Evolutionary conservation across 2,888 invertebrate species (phyloP), one percentile per base, ranked within the genome.

Genomic region (Agriotes lineatus): DNA sequence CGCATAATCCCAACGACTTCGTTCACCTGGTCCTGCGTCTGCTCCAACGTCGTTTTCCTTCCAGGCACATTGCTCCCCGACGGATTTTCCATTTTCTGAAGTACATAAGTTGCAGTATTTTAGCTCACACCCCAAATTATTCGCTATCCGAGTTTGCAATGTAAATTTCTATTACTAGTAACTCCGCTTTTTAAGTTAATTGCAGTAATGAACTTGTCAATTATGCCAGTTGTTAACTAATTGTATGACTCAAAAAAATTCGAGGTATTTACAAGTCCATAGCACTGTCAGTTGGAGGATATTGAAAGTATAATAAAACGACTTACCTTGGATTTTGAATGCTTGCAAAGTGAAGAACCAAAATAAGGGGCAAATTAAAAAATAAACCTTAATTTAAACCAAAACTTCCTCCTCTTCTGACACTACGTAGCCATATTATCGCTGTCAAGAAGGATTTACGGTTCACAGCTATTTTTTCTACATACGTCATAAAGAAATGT

Each of bases 1-100:
- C 94, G 92, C 97, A 97, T 97, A 73, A 98, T 97, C 75, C 93
- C 95, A 70, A 96, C 95, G 73, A 96, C 96, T 90, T 93, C 84
- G 66, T 85, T 83, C 10, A 84, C 85, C 76, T 85, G 84, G 62
- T 82, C 82, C 73, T 85, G 84, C 59, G 85, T 82, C 72, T 84
- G 82, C 70, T 84, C 82, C 73, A 85, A 74, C 72, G 69, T 59
- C 1, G 39, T 68, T 50, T 74, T 76, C 35, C 74, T 75, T 7
- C 61, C 61, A 6, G 64, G 67, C 16, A 33, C 2, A 9, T 42
- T 42, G 63, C 74, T 74, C 30, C 74, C 69, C 1, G 72, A 71
- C 30, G 74, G 44, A 25, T 72, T 74, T 39, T 74, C 74, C 74
- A 74, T 74, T 39, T 54, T 67, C 57, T 16, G 50, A 12, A 2